Conservation (phyloP, 2,113 vertebrate species). For the Rhinolophus ferrumequinum region DNA sequence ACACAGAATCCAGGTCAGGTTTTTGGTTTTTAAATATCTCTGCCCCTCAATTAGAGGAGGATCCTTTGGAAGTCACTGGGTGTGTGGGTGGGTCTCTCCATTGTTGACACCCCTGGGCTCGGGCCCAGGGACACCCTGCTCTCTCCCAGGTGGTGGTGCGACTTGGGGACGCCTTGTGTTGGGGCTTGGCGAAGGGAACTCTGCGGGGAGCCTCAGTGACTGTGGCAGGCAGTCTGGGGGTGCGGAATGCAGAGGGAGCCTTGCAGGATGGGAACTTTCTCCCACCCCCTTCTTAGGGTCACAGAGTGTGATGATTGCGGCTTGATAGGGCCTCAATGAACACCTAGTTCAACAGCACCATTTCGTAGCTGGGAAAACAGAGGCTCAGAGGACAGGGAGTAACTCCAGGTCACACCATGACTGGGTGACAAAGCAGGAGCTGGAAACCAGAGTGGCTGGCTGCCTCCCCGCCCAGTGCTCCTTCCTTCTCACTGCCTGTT, state of each 20-base stretch:
- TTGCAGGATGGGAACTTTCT: neutral
- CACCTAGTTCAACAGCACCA: neutral
- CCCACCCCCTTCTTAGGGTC: neutral
- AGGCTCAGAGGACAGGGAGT: neutral
- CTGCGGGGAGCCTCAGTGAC: neutral
- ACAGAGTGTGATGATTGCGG: neutral
- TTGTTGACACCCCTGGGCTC: neutral
- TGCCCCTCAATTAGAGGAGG: neutral
- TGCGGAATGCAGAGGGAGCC: neutral
- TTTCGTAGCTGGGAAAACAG: neutral
- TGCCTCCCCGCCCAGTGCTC: neutral
- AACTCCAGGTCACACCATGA: accelerated
- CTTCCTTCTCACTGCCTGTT: accelerated
- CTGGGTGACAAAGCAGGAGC: accelerated
- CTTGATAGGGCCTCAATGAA: neutral
- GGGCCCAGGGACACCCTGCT: neutral
- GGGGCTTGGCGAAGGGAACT: neutral
- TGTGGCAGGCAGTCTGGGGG: neutral
- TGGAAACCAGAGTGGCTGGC: neutral
- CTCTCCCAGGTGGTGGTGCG: neutral
- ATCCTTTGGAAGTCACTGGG: neutral
- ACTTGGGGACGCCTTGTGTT: neutral
- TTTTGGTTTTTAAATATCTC: neutral
- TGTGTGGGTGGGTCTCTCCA: neutral
- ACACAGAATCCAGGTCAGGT: conserved; percentile 45